Conservation (phyloP, 2,888 invertebrate species). For the Drosophila rellima region DNA sequence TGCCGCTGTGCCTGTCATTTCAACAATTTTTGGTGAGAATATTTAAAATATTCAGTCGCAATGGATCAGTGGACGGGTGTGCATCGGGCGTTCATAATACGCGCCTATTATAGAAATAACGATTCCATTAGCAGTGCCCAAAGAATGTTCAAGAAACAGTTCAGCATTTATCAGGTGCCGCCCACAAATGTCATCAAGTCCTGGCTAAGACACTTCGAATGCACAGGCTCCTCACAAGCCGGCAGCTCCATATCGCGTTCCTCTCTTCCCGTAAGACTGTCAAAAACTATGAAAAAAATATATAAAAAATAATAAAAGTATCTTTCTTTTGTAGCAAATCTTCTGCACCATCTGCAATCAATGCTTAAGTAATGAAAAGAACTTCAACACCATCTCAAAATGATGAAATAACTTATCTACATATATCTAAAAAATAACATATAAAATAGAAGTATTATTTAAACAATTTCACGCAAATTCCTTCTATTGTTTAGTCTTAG, state of each 20-base stretch:
- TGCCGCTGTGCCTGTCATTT: slow-evolving; percentile 22
- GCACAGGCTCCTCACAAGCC: slow-evolving; percentile 77
- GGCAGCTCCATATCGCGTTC: slow-evolving; percentile 58
- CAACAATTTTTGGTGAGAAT: not conserved
- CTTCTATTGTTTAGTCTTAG: slow-evolving; percentile 1
- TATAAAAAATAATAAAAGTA: not conserved
- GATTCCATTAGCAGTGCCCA: slow-evolving; percentile 79
- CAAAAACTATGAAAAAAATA: not conserved
- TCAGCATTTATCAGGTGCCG: slow-evolving; percentile 77
- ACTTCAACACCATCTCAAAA: slow-evolving; percentile 65
- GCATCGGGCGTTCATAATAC: slow-evolving; percentile 80
- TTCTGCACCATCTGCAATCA: slow-evolving; percentile 79
- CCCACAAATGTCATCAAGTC: slow-evolving; percentile 79
- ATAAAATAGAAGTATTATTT: not conserved
- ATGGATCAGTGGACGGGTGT: slow-evolving; percentile 84
- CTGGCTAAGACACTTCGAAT: slow-evolving; percentile 80
- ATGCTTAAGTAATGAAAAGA: slow-evolving; percentile 75
- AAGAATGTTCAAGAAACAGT: slow-evolving; percentile 80
- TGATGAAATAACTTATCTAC: slow-evolving; percentile 5
- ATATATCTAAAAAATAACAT: not conserved
- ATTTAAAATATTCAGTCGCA: slow-evolving; percentile 49
- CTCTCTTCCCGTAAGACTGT: slow-evolving; percentile 66
- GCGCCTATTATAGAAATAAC: slow-evolving; percentile 80
- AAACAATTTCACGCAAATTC: slow-evolving; percentile 10
- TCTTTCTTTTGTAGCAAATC: slow-evolving; percentile 63